A percentile compares a stretch with the other conserved stretches of the same genome.
Evolutionary conservation across 2,888 invertebrate genomes (phyloP).

Genomic region (Euclidia mi): DNA sequence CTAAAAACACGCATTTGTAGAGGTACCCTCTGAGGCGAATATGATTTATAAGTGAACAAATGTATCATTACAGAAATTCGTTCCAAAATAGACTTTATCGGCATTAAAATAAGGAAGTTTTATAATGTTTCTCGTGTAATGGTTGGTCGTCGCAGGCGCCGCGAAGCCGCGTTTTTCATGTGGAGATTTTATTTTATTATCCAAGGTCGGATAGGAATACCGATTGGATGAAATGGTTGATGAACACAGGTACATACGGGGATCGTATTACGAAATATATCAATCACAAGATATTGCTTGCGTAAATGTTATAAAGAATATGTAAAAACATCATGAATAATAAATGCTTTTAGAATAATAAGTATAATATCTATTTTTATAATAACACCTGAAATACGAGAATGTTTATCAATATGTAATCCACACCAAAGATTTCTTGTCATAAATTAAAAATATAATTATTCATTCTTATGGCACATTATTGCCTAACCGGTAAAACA

Average conservation of each 20-base stretch:
- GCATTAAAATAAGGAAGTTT: slow-evolving; percentile 43
- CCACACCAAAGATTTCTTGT: neutral
- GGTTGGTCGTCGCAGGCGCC: slow-evolving; percentile 78
- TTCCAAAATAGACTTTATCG: slow-evolving; percentile 53
- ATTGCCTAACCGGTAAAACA: neutral
- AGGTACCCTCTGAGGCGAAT: slow-evolving; percentile 76
- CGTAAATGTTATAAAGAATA: slow-evolving; percentile 1
- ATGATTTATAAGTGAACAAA: slow-evolving; percentile 80
- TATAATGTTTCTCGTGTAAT: slow-evolving; percentile 28
- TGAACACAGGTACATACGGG: slow-evolving; percentile 46
- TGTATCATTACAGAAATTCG: slow-evolving; percentile 16
- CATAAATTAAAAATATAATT: neutral
- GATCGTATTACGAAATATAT: slow-evolving; percentile 42
- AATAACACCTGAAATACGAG: slow-evolving; percentile 1
- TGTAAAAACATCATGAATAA: slow-evolving; percentile 6
- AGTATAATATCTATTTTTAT: slow-evolving; percentile 2
- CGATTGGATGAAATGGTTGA: slow-evolving; percentile 59
- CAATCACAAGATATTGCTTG: slow-evolving; percentile 15
- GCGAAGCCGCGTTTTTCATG: slow-evolving; percentile 78
- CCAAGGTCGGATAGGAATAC: slow-evolving; percentile 80
- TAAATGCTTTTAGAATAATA: neutral
- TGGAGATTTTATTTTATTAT: slow-evolving; percentile 83
- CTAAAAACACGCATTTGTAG: slow-evolving; percentile 84
- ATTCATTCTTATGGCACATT: neutral
- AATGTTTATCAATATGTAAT: slow-evolving; percentile 10